A percentile compares a stretch with the other conserved stretches of the same genome.
Evolutionary conservation across 2,888 invertebrate genomes (phyloP).

Genomic region (Copidosoma aretas): DNA sequence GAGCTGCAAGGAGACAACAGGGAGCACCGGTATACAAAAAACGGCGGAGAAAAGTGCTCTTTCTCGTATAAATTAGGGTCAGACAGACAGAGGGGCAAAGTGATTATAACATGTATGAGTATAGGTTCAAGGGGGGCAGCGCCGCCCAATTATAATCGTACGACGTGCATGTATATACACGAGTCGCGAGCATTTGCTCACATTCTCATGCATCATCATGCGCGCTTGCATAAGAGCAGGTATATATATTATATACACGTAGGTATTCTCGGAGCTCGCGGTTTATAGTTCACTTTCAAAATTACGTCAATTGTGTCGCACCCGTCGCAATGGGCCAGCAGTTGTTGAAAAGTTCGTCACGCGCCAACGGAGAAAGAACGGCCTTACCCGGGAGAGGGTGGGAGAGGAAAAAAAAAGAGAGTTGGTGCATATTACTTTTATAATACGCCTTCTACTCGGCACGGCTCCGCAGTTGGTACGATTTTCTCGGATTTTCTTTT

Average conservation of each 20-base stretch:
- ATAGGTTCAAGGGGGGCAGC: neutral
- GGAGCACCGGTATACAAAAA: too few species aligned
- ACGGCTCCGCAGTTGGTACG: too few species aligned
- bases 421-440: too few species aligned
- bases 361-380: slow-evolving; percentile 18
- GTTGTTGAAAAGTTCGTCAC: slow-evolving; percentile 37
- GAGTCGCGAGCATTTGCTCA: too few species aligned
- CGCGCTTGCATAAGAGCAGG: slow-evolving; percentile 35
- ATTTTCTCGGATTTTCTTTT: too few species aligned
- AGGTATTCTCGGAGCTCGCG: neutral
- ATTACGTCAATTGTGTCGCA: slow-evolving; percentile 40
- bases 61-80: slow-evolving; percentile 14
- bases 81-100: too few species aligned
- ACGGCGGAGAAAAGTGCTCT: slow-evolving; percentile 9
- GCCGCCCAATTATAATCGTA: slow-evolving; percentile 36
- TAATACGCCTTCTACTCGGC: too few species aligned
- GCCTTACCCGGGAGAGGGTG: neutral
- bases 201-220: neutral
- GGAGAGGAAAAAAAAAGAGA: slow-evolving; percentile 7
- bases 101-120: too few species aligned
- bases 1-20: too few species aligned
- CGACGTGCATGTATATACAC: too few species aligned
- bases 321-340: slow-evolving; percentile 6
- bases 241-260: too few species aligned
- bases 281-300: slow-evolving; percentile 41